phyloP scores from a whole-genome alignment of 1,140 invertebrate genomes.

The Holcopasites calliopsidis region DNA sequence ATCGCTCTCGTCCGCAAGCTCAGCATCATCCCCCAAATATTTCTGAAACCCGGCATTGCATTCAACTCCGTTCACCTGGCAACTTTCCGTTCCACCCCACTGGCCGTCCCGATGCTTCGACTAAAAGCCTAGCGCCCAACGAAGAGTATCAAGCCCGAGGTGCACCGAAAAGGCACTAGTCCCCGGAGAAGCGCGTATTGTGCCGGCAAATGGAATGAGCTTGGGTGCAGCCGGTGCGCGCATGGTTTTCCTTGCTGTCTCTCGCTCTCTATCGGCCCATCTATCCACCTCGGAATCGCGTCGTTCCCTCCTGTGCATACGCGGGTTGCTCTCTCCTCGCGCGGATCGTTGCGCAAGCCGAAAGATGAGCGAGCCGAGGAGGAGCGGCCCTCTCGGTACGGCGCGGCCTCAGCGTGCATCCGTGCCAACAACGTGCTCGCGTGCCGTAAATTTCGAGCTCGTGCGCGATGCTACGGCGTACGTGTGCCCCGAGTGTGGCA shows the following conservation, averaged over 20 bases:
- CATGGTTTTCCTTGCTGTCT: constrained; percentile 58
- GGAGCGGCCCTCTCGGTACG: constrained; percentile 50
- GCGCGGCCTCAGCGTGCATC: constrained; percentile 57
- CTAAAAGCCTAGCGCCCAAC: background rate
- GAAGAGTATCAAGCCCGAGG: background rate
- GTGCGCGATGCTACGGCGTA: constrained; percentile 74
- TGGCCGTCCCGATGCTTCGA: background rate
- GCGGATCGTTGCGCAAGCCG: constrained; percentile 54
- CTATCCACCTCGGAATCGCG: constrained; percentile 29
- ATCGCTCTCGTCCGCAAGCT: too few species aligned
- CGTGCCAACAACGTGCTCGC: constrained; percentile 70
- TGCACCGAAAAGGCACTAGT: background rate
- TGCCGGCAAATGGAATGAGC: constrained; percentile 56
- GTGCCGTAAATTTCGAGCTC: constrained; percentile 79
- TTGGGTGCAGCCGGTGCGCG: constrained; percentile 69
- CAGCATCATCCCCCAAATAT: background rate
- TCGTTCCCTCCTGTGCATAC: constrained; percentile 12
- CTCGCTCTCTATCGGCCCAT: constrained; percentile 23
- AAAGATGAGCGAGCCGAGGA: constrained; percentile 61
- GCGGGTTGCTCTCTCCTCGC: constrained; percentile 37
- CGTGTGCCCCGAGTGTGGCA: constrained; percentile 74
- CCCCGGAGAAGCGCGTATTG: constrained; percentile 49
- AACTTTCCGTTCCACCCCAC: too few species aligned
- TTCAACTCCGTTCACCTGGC: background rate
- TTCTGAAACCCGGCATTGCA: background rate